Conservation (phyloP, 2,113 vertebrate species). For the Penelope pileata region DNA sequence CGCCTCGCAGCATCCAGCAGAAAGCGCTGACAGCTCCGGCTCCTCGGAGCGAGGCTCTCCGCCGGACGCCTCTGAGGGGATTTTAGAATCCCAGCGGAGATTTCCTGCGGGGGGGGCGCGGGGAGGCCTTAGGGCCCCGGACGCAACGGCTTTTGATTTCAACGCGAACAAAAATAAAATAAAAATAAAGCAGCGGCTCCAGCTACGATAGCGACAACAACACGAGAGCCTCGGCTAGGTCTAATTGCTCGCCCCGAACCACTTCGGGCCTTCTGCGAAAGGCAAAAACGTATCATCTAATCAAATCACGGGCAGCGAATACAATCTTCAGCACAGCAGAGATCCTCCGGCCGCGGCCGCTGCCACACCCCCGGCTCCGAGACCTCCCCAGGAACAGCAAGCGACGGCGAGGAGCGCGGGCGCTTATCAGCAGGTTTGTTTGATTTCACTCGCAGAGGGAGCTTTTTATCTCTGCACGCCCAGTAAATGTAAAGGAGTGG, state of each 20-base stretch:
- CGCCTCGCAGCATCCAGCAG: conserved; percentile 53
- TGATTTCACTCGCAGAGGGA: conserved; percentile 71
- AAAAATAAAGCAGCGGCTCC: not conserved
- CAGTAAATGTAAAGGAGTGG: conserved; percentile 60
- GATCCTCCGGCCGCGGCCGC: conserved; percentile 48
- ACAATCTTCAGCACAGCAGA: conserved; percentile 74
- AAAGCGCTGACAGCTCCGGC: conserved; percentile 71
- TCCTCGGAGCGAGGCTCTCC: not conserved
- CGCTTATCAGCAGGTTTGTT: conserved; percentile 79
- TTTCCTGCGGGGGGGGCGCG: not conserved
- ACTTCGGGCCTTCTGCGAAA: conserved; percentile 73
- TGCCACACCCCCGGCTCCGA: conserved; percentile 53
- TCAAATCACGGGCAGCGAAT: conserved; percentile 78
- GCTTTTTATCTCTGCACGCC: conserved; percentile 66
- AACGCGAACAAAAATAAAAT: not conserved
- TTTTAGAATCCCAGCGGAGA: not conserved
- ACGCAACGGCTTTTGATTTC: not conserved
- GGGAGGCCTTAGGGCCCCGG: not conserved
- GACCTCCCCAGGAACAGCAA: conserved; percentile 41
- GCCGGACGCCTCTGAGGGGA: not conserved
- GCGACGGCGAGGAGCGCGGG: conserved; percentile 43
- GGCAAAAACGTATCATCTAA: conserved; percentile 76
- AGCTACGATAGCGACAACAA: conserved; percentile 32
- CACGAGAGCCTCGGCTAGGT: conserved; percentile 58
- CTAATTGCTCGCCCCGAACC: conserved; percentile 76